Conservation (phyloP, 1,140 invertebrate genomes). For the Orussus abietinus region DNA sequence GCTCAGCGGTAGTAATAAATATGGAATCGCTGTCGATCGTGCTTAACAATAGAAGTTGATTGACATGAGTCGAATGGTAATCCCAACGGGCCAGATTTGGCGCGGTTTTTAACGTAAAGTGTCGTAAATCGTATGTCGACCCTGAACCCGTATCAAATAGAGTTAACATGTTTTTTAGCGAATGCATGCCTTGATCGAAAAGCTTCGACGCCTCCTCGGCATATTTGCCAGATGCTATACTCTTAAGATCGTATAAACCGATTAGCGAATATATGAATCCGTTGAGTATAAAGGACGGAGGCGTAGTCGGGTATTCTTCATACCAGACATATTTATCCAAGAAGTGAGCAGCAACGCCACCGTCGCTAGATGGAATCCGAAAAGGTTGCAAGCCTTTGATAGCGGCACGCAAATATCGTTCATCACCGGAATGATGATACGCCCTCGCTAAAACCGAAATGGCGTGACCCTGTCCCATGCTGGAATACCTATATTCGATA, state of each 20-base stretch:
- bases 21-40: slow-evolving; percentile 84
- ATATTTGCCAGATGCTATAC: slow-evolving; percentile 60
- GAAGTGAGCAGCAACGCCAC: slow-evolving; percentile 84
- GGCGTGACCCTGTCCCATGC: slow-evolving; percentile 97
- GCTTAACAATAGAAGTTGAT: slow-evolving; percentile 86
- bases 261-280: slow-evolving; percentile 98
- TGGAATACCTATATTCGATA: slow-evolving; percentile 71
- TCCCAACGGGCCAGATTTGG: slow-evolving; percentile 95
- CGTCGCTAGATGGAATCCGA: slow-evolving; percentile 62
- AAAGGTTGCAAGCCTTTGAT: slow-evolving; percentile 78
- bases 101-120: slow-evolving; percentile 82
- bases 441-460: slow-evolving; percentile 90
- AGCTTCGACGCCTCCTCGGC: slow-evolving; percentile 65
- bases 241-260: slow-evolving; percentile 89
- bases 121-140: slow-evolving; percentile 94
- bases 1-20: slow-evolving; percentile 77
- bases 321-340: slow-evolving; percentile 83
- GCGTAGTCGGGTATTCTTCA: slow-evolving; percentile 97
- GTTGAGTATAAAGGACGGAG: slow-evolving; percentile 94
- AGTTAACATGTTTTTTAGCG: slow-evolving; percentile 84
- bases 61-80: slow-evolving; percentile 97
- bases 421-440: slow-evolving; percentile 75
- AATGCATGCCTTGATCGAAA: slow-evolving; percentile 82
- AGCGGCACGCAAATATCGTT: slow-evolving; percentile 77
- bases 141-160: slow-evolving; percentile 94